phyloP scores from a whole-genome alignment of 2,113 vertebrate species.

The Nycticorax nycticorax region DNA sequence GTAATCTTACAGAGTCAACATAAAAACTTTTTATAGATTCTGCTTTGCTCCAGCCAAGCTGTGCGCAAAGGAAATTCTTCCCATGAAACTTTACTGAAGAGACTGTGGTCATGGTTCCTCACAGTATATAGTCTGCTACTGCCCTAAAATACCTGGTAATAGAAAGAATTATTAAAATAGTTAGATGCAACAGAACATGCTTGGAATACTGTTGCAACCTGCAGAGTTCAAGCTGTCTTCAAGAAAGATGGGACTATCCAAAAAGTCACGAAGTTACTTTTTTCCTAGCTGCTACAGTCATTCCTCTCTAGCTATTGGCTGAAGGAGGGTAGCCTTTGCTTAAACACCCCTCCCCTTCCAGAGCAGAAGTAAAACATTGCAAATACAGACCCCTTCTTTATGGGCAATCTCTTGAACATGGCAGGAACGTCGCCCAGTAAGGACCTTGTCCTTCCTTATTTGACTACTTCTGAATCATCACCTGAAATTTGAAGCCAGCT shows the following conservation, averaged over 20 bases:
- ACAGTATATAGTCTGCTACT: background rate
- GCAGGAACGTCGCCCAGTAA: background rate
- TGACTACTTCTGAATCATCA: background rate
- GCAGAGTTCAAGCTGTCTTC: background rate
- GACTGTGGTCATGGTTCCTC: background rate
- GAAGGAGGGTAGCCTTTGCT: background rate
- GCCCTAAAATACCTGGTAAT: background rate
- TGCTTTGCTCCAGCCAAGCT: background rate
- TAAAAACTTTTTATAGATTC: background rate
- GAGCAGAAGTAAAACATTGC: background rate
- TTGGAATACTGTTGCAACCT: background rate
- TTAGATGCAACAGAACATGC: background rate
- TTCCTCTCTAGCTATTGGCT: background rate
- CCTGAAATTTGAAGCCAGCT: background rate
- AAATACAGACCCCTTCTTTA: background rate
- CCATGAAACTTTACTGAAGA: constrained; percentile 21
- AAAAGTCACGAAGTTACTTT: background rate
- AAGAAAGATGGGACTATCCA: background rate
- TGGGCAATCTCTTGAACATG: background rate
- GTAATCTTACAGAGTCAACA: background rate
- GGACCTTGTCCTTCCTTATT: background rate
- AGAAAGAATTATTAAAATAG: background rate
- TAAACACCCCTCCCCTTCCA: background rate
- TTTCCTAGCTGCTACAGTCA: background rate
- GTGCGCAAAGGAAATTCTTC: background rate